Evolutionary conservation across 2,113 vertebrate species (phyloP).

Genomic region (Pterophyllum scalare): DNA sequence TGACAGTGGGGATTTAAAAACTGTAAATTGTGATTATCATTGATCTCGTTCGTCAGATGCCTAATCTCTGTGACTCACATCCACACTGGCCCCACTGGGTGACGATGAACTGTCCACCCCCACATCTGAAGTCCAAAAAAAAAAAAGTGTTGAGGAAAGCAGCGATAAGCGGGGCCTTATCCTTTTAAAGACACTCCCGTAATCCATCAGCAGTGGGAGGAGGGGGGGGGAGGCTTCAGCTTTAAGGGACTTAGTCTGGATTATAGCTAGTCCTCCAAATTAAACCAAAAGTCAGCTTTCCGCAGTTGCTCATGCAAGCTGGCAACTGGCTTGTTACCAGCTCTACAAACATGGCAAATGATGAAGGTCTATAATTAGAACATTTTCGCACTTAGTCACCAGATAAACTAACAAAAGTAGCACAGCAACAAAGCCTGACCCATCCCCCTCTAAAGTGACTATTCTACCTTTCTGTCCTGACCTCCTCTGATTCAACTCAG

Average conservation of each 20-base stretch:
- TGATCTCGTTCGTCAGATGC: constrained; percentile 71
- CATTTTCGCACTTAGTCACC: constrained; percentile 41
- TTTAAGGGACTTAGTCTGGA: constrained; percentile 83
- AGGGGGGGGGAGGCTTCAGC: constrained; percentile 73
- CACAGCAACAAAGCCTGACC: constrained; percentile 4
- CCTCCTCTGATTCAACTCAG: constrained; percentile 26
- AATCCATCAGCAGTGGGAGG: constrained; percentile 73
- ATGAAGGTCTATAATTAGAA: constrained; percentile 75
- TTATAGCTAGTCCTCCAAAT: constrained; percentile 86
- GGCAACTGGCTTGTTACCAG: constrained; percentile 74
- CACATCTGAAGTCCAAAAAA: constrained; percentile 69
- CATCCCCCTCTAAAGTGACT: constrained; percentile 2
- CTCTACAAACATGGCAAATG: constrained; percentile 66
- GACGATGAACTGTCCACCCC: constrained; percentile 54
- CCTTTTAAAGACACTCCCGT: constrained; percentile 84
- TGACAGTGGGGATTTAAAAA: constrained; percentile 60
- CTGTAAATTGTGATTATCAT: constrained; percentile 70
- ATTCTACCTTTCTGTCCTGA: constrained; percentile 18
- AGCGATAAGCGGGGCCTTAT: constrained; percentile 82
- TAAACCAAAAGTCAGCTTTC: constrained; percentile 85
- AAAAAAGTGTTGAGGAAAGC: constrained; percentile 78
- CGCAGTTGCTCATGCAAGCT: constrained; percentile 81
- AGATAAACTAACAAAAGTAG: constrained; percentile 34
- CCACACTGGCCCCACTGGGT: constrained; percentile 49
- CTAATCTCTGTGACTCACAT: constrained; percentile 70